Percentiles rank a stretch among this genome's conserved stretches.
phyloP scores from a whole-genome alignment of 2,113 vertebrate genomes.

The Onychorhynchus coronatus region DNA sequence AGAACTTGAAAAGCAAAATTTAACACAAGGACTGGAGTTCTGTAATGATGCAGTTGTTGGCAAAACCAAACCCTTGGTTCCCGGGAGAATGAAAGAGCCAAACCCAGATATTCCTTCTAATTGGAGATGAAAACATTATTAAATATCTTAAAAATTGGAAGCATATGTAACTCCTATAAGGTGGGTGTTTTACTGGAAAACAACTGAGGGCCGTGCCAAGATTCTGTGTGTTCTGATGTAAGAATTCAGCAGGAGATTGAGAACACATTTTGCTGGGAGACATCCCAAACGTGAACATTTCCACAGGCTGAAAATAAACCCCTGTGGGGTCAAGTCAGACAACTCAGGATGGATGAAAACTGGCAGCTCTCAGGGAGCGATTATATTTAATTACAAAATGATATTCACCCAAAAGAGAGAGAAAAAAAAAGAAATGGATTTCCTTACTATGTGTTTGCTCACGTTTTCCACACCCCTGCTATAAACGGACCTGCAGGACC shows the following conservation, averaged over 20 bases:
- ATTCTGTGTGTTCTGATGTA: slow-evolving; percentile 48
- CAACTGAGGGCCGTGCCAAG: slow-evolving; percentile 27
- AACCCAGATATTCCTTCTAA: slow-evolving; percentile 43
- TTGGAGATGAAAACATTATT: slow-evolving; percentile 62
- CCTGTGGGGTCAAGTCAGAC: background rate
- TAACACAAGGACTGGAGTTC: background rate
- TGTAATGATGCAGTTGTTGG: background rate
- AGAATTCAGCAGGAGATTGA: slow-evolving; percentile 56
- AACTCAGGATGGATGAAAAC: background rate
- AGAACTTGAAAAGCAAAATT: slow-evolving; percentile 52
- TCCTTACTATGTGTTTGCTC: background rate
- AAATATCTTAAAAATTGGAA: slow-evolving; percentile 51
- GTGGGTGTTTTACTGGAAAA: slow-evolving; percentile 68
- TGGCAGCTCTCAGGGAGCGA: background rate
- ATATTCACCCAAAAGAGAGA: background rate
- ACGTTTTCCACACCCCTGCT: background rate
- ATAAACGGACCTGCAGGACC: background rate
- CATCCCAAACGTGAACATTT: background rate
- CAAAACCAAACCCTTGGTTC: background rate
- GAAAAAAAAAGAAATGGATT: background rate
- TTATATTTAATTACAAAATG: background rate
- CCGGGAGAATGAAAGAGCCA: slow-evolving; percentile 7
- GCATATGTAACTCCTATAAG: slow-evolving; percentile 39
- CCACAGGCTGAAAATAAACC: background rate
- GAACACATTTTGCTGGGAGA: slow-evolving; percentile 54